Evolutionary conservation across 2,888 invertebrate genomes (phyloP), one percentile per base, ranked within the genome.

Genomic region (Pemphredon lugubris): DNA sequence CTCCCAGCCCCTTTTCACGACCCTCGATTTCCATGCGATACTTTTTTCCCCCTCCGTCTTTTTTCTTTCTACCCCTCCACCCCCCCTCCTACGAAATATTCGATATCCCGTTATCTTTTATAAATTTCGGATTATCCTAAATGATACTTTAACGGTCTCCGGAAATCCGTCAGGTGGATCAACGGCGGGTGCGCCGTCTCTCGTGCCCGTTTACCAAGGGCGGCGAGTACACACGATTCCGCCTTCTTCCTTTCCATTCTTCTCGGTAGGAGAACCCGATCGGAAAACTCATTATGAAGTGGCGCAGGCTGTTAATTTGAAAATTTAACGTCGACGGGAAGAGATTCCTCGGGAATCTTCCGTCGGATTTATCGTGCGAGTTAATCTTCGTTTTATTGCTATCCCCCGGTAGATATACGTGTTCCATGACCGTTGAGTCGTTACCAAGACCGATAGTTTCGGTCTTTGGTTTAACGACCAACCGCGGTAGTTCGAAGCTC

Each of bases 311-410:
- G 14, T 34, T 48, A 58, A 48, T 58, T 48, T 7, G n/a, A 30
- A 58, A 39, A 58, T 58, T 47, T 21, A 48, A 2, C 40, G 14
- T 0, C 21, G 14, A 6, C 18, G 14, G 16, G 16, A 37, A 4
- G 40, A 23, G 16, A 23, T n/a, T 18, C 21, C n/a, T 13, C 6
- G 23, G 11, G 13, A 37, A 23, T 53, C 40, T 44, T 32, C 18
- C 51, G 18, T 34, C 39, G 40, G 42, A 68, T 69, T 61, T 64
- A 73, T 54, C 51, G 61, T 30, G 13, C 39, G 61, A 70, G 47
- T 64, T 64, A 71, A 67, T 64, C 59, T 67, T 32, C 48, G 59
- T 69, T 75, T 73, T 50, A 75, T 69, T 66, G 55, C 66, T 48
- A 37, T 13, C 50, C 48, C 39, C 11, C 39, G 37, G 37, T 23